Base-by-base conservation (phyloP, 2,888 invertebrate genomes). In the Pachliopta kotzebuea region DNA sequence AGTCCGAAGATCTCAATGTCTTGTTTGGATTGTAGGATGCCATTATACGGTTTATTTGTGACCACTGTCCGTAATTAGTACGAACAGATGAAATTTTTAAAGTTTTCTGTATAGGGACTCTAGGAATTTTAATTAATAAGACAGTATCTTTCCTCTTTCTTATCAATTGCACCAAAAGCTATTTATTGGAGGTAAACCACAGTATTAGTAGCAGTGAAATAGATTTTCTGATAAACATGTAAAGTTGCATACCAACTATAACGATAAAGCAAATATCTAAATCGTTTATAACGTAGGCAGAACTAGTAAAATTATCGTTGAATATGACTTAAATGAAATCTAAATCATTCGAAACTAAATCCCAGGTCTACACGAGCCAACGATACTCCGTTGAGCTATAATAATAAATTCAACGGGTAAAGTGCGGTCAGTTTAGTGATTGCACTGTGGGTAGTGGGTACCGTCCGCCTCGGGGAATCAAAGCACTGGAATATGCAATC, bases 341-440 rank as follows among this genome's bases (percentile, higher is more conserved):
- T 63, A 58, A 63, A 63, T 63, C 57, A 54, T 53, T n/a, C 57
- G 31, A 55, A 63, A 59, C 59, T 59, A 59, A 37, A 63, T 63
- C 63, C 45, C 53, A 53, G 53, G 57, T 63, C 58, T 54, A 21
- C 20, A 31, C 56, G 45, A 49, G 56, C 56, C 54, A 31, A 31
- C 55, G 29, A 24, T 37, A 49, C 55, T 59, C 45, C 29, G 54
- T 54, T 53, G 29, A 37, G 57, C 37, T 52, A 37, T 58, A 58
- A 63, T 63, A 63, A 59, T 59, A 59, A 54, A 63, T 63, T 63
- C 54, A 63, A 14, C 42, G 55, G 50, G 23, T 11, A n/a, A 53
- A 42, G 58, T 57, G 53, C 53, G 31, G 53, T 53, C 53, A 42
- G 63, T 58, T 58, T 45, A 58, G 58, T 54, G 54, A 42, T 53